A percentile compares a stretch with the other conserved stretches of the same genome.
Evolutionary conservation across 2,888 invertebrate species (phyloP).

Genomic region (Sipha maydis): DNA sequence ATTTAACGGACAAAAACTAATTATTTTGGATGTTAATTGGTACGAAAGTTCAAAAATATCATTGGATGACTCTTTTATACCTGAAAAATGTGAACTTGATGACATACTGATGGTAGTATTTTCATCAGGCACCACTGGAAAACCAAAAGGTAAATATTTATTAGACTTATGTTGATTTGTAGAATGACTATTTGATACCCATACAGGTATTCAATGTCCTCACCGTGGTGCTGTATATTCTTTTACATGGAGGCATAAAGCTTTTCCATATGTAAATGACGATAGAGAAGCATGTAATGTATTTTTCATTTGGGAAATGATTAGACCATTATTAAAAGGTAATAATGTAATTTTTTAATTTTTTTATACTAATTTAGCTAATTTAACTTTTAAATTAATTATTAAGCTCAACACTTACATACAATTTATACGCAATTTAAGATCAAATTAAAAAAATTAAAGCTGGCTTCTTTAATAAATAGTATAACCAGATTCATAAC

Average conservation of each 20-base stretch:
- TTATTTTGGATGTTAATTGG: conserved; percentile 58
- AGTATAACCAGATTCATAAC: too few relatives aligned
- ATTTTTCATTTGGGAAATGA: conserved; percentile 66
- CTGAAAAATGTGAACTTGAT: conserved; percentile 63
- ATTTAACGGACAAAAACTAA: conserved; percentile 49
- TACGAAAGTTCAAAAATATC: conserved; percentile 15
- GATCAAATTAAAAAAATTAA: too few relatives aligned
- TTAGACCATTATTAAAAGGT: conserved; percentile 65
- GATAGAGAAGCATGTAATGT: conserved; percentile 66
- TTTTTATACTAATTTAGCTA: too few relatives aligned
- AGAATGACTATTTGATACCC: not conserved
- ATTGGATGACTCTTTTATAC: not conserved
- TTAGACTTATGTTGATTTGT: too few relatives aligned
- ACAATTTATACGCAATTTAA: too few relatives aligned
- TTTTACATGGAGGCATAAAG: conserved; percentile 65
- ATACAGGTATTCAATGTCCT: conserved; percentile 65
- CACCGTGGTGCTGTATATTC: conserved; percentile 64
- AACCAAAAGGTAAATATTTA: conserved; percentile 65
- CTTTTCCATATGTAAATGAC: conserved; percentile 65
- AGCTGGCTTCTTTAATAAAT: too few relatives aligned
- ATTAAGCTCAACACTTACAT: too few relatives aligned
- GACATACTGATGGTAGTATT: conserved; percentile 65
- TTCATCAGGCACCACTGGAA: conserved; percentile 66
- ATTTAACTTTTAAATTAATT: too few relatives aligned
- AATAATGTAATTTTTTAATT: not conserved